Evolutionary conservation across 1,140 invertebrate species (phyloP), one percentile per base, ranked within the genome.

Genomic region (Macrobrachium rosenbergii): DNA sequence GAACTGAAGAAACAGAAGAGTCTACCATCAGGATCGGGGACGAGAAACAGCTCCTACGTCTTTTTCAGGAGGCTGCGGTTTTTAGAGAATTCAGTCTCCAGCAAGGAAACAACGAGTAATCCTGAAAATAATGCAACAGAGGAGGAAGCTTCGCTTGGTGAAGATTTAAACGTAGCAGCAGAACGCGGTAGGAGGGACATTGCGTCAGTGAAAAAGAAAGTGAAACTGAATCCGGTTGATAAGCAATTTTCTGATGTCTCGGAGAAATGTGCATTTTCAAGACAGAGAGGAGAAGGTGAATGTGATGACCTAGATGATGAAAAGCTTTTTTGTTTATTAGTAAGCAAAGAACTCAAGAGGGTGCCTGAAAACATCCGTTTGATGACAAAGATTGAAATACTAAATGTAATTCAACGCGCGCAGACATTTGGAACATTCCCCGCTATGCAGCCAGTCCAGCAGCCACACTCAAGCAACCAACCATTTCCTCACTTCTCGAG

Each of bases 1-100:
- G 79, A 64, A 37, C 43, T 82, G 8, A 82, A 82, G 62, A 82
- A 67, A 82, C 79, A 67, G n/a, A 82, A 82, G 79, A 82, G 60
- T 59, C 77, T 82, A 0, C 79, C 79, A 82, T 82, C 72, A 2
- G 67, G 67, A 23, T 73, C 67, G 37, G 58, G 73, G 45, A 69
- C 82, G 0, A 75, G 67, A 72, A 28, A 59, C 17, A 17, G 6
- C 63, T 69, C 81, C 82, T 83, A 83, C 67, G 23, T 75, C 19
- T 73, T 73, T 60, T 83, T 83, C 69, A 83, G 72, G 52, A 83
- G 82, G 43, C 23, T 83, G 69, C 67, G 58, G n/a, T 60, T 83
- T 21, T 59, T 82, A 37, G 82, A 83, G 21, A 73, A 37, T 72
- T 73, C 67, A 12, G 82, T 73, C 17, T 14, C 58, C 3, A n/a